These are phyloP conservation scores for Myiozetetes cayanensis DNA, from an alignment of 2,113 vertebrate species.

Conservation along the genomic window DNA sequence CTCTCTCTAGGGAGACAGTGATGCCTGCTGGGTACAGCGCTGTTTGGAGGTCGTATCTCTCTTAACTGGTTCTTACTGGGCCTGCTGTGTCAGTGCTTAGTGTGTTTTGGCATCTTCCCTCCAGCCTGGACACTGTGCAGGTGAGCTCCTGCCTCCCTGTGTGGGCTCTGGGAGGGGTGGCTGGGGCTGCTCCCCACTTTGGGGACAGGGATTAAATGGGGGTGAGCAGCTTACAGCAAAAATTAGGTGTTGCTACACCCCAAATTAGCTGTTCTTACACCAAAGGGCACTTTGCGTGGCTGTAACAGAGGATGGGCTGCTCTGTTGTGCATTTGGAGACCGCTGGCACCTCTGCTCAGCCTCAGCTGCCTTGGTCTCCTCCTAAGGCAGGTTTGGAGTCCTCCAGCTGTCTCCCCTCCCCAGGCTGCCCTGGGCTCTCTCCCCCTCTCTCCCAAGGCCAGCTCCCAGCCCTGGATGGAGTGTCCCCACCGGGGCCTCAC, in stretches of 20 bases:
- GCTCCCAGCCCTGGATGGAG: neutral
- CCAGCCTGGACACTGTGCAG: rapidly evolving
- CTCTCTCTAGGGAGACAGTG: neutral
- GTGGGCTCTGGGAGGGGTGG: neutral
- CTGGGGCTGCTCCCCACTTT: rapidly evolving
- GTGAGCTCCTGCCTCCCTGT: neutral
- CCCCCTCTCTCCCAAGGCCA: neutral
- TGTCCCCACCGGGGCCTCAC: neutral
- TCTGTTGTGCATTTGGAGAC: rapidly evolving
- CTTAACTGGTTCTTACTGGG: neutral
- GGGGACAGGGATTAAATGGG: rapidly evolving
- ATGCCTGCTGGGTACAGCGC: neutral
- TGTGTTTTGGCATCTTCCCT: neutral
- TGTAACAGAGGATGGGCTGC: neutral
- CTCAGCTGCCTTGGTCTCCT: neutral
- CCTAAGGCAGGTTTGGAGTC: neutral
- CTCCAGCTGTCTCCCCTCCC: neutral
- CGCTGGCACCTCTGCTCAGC: neutral
- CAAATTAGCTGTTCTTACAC: neutral
- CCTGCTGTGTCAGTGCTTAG: rapidly evolving
- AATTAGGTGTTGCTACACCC: neutral
- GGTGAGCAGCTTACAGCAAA: neutral
- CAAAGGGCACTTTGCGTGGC: rapidly evolving
- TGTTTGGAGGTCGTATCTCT: rapidly evolving
- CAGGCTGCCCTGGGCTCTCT: neutral